Conservation (phyloP, 2,113 vertebrate genomes). For the Syngnathoides biaculeatus region DNA sequence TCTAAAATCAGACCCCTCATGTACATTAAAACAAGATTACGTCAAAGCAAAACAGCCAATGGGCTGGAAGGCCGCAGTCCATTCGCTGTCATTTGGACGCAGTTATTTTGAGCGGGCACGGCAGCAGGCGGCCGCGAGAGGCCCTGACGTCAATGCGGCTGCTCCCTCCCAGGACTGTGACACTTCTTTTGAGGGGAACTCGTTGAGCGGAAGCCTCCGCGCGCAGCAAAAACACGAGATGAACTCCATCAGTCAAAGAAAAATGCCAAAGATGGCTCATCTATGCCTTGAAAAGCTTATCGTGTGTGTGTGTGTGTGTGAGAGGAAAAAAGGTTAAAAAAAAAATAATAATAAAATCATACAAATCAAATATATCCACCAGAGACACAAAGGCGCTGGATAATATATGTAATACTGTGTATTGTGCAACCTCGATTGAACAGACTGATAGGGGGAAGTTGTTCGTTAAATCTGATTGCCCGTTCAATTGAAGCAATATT, state of each 20-base stretch:
- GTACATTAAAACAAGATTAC: slow-evolving; percentile 48
- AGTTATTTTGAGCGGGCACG: slow-evolving; percentile 54
- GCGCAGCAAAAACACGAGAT: slow-evolving; percentile 29
- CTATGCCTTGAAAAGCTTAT: not conserved
- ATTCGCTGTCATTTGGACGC: slow-evolving; percentile 46
- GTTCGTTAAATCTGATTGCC: too few relatives aligned
- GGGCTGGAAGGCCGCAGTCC: not conserved
- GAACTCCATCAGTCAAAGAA: slow-evolving; percentile 41
- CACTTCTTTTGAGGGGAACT: slow-evolving; percentile 61
- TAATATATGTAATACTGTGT: too few relatives aligned
- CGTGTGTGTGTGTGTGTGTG: too few relatives aligned
- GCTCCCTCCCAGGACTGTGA: slow-evolving; percentile 67
- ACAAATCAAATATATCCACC: too few relatives aligned
- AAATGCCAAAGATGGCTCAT: slow-evolving; percentile 12
- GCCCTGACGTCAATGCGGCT: slow-evolving; percentile 69
- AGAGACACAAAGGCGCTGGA: too few relatives aligned
- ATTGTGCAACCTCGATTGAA: too few relatives aligned
- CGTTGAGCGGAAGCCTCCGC: slow-evolving; percentile 35
- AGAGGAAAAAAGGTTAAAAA: too few relatives aligned
- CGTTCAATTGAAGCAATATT: too few relatives aligned
- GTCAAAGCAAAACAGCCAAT: slow-evolving; percentile 19
- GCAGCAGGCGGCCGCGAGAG: slow-evolving; percentile 47
- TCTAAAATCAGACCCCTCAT: slow-evolving; percentile 20
- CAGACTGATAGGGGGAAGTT: too few relatives aligned
- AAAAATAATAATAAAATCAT: too few relatives aligned